These are phyloP conservation scores for Megalops cyprinoides DNA, from an alignment of 2,797 vertebrate genomes.

Conservation along the genomic window DNA sequence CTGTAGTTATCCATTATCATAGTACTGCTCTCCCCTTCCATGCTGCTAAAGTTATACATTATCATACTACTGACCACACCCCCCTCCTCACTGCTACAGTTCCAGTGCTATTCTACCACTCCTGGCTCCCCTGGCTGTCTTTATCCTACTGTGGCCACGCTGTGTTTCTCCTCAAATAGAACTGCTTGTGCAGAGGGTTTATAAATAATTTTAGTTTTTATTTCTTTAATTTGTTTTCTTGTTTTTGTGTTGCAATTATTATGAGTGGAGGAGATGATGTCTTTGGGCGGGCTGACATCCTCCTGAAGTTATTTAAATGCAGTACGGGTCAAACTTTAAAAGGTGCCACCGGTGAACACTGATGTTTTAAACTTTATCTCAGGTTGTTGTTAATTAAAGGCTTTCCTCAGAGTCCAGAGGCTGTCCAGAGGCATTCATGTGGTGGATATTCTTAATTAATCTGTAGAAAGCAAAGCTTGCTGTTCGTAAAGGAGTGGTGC, in stretches of 20 bases:
- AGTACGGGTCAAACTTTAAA: not conserved
- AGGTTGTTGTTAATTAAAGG: not conserved
- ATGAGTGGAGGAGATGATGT: not conserved
- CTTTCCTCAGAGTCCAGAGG: not conserved
- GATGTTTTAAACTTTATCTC: not conserved
- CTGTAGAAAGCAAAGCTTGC: not conserved
- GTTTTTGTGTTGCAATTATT: no score
- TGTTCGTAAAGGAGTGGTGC: not conserved
- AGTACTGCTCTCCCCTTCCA: no score
- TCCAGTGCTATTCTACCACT: no score
- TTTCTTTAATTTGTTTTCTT: no score
- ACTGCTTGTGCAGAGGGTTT: not conserved
- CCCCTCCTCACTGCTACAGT: no score
- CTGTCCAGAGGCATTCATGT: constrained; percentile 1
- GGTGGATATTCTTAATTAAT: not conserved
- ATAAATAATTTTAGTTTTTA: no score
- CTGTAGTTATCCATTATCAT: no score
- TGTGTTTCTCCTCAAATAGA: not conserved
- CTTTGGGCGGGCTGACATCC: not conserved
- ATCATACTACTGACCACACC: no score
- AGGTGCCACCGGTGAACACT: not conserved
- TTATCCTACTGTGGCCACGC: not conserved
- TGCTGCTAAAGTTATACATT: no score
- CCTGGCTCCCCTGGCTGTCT: no score
- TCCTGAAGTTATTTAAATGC: not conserved